Base-by-base conservation (phyloP, 2,113 vertebrate species). In the Nycticorax nycticorax region DNA sequence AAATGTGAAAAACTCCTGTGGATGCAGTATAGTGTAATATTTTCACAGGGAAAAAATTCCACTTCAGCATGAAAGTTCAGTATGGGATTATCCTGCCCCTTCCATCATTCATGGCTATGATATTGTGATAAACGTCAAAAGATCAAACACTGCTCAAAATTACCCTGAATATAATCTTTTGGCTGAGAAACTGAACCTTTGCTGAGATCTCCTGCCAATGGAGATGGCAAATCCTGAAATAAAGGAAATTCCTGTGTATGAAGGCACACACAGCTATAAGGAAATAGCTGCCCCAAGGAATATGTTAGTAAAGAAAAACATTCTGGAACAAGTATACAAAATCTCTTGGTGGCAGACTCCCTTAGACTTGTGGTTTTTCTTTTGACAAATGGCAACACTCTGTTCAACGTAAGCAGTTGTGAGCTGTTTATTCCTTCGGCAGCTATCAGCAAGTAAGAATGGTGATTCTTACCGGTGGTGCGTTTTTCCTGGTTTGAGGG, bases 391-490 rank as follows among this genome's bases (percentile, higher is more conserved):
- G 30, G 39, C 15, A 92, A 17, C 15, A 33, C 48, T 91, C 68
- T 26, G 24, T 76, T 63, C 37, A 69, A 62, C 6, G 22, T 41
- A 72, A 95, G 43, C 48, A 72, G 43, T 37, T 90, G 35, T 84
- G 76, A 94, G 84, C 72, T 89, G 48, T 85, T 95, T 96, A 86
- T 79, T 97, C 50, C 75, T 93, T 84, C 59, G 41, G 72, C 83
- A 85, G 74, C 53, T 85, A 68, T 82, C 62, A 72, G 53, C 69
- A 48, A 87, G 84, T 83, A 85, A 55, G 75, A 92, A 93, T 35
- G 32, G 52, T 63, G 85, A 89, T 57, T 78, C 60, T 72, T 81
- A 73, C 15, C 39, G 28, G 75, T 50, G 84, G 50, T 81, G 63
- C 79, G 30, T 8, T 94, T 90, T 78, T 63, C 47, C 64, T 88